phyloP scores from a whole-genome alignment of 2,888 invertebrate genomes.

The Nephrotoma appendiculata region DNA sequence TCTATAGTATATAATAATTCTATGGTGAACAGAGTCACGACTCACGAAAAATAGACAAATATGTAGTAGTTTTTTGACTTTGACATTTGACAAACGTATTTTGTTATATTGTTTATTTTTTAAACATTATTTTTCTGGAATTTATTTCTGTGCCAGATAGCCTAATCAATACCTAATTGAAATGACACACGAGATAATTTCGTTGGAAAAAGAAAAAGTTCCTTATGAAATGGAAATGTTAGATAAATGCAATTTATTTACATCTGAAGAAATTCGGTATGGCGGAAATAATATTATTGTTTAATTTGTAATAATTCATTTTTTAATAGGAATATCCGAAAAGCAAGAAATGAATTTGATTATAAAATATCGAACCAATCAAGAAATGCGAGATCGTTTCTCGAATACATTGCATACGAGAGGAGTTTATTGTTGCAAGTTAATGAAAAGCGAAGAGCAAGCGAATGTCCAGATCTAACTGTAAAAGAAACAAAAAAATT shows the following conservation, averaged over 20 bases:
- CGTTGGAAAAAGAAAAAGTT: not conserved
- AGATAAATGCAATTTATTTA: not conserved
- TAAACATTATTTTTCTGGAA: too few relatives aligned
- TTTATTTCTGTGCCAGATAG: too few relatives aligned
- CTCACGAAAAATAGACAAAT: too few relatives aligned
- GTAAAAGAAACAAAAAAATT: not conserved
- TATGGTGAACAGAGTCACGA: too few relatives aligned
- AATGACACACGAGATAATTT: not conserved
- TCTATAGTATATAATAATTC: too few relatives aligned
- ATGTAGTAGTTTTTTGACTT: too few relatives aligned
- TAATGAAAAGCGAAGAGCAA: not conserved
- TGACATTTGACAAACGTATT: too few relatives aligned
- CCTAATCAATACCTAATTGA: not conserved
- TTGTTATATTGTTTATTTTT: too few relatives aligned
- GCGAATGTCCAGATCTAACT: not conserved
- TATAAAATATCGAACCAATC: not conserved
- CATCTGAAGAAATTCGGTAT: not conserved
- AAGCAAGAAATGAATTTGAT: not conserved
- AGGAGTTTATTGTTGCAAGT: not conserved
- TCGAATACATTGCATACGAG: not conserved
- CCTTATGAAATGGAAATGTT: not conserved
- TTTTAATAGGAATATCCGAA: not conserved
- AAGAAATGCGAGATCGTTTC: not conserved
- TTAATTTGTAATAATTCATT: not conserved
- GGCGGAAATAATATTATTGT: not conserved